phyloP scores from a whole-genome alignment of 2,113 vertebrate species.

The Otus sunia region DNA sequence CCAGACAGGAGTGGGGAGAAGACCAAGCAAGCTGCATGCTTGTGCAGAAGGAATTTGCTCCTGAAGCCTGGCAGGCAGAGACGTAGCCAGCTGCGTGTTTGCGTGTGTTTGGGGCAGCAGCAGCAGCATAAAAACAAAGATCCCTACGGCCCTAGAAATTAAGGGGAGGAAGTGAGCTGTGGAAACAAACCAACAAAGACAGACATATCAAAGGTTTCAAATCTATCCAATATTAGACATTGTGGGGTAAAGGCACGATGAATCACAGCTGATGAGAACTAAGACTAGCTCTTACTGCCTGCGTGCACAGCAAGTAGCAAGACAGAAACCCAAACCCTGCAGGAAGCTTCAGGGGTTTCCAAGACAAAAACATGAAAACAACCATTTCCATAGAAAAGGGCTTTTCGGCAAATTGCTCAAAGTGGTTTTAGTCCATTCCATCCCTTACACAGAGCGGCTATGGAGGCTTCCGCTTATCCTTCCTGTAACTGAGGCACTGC shows the following conservation, averaged over 20 bases:
- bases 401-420: background rate
- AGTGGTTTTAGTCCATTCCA: background rate
- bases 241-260: background rate
- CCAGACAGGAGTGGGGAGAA: background rate
- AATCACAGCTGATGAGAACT: background rate
- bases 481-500: background rate
- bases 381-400: background rate
- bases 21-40: rapidly evolving
- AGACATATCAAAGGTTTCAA: background rate
- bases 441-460: background rate
- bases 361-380: background rate
- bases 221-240: background rate
- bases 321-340: background rate
- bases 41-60: background rate
- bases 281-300: background rate
- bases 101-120: background rate
- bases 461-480: background rate
- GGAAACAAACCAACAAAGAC: background rate
- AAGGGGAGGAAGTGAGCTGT: background rate
- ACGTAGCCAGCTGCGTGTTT: background rate
- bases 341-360: background rate
- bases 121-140: background rate
- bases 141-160: background rate
- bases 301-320: background rate
- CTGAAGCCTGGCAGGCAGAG: background rate